phyloP scores from a whole-genome alignment of 2,113 vertebrate species.

The Xiphias gladius region DNA sequence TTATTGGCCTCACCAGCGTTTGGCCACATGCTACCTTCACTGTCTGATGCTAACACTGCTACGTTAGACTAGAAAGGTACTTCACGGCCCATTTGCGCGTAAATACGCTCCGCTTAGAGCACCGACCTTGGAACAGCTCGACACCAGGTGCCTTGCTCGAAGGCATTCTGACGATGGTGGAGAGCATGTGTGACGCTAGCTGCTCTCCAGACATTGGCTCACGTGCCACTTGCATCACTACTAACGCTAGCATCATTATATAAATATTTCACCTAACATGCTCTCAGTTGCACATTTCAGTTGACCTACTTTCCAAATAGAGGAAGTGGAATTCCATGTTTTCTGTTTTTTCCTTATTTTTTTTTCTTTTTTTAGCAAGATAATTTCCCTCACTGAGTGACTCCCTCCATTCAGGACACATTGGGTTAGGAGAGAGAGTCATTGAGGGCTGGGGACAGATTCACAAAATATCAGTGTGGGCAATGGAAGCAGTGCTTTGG shows the following conservation, averaged over 20 bases:
- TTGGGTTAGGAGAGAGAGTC: neutral
- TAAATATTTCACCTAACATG: conserved; percentile 52
- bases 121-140: conserved; percentile 51
- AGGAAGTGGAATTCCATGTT: conserved; percentile 53
- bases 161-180: conserved; percentile 55
- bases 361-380: neutral
- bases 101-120: conserved; percentile 42
- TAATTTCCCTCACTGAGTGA: conserved; percentile 25
- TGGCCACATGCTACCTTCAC: conserved; percentile 25
- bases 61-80: conserved; percentile 35
- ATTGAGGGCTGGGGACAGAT: conserved; percentile 28
- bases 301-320: conserved; percentile 25
- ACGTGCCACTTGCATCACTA: conserved; percentile 10
- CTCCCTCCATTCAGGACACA: conserved; percentile 19
- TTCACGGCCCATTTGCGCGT: conserved; percentile 48
- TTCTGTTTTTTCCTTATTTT: neutral
- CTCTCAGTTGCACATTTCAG: conserved; percentile 36
- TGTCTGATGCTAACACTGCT: conserved; percentile 30
- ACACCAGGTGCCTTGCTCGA: conserved; percentile 69
- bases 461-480: conserved; percentile 36
- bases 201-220: conserved; percentile 24
- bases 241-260: conserved; percentile 5
- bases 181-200: conserved; percentile 34
- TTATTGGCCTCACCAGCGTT: conserved; percentile 24
- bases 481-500: conserved; percentile 40